Evolutionary conservation across 2,888 invertebrate genomes (phyloP).

Genomic region (Geotrupes spiniger): DNA sequence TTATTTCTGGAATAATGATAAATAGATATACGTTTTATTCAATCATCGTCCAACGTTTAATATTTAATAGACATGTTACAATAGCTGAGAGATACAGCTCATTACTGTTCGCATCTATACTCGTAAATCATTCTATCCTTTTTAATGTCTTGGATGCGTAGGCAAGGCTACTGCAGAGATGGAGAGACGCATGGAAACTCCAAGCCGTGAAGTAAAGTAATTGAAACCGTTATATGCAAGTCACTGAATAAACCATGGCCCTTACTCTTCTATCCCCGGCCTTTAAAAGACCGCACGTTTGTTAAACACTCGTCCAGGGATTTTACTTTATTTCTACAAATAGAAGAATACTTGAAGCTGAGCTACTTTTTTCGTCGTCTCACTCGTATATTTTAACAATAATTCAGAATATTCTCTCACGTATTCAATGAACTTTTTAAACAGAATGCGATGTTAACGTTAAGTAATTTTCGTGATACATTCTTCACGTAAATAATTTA

Average conservation of each 20-base stretch:
- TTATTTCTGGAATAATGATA: too few relatives aligned
- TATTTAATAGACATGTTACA: constrained; percentile 35
- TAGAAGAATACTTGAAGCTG: not conserved
- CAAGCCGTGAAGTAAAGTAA: constrained; percentile 31
- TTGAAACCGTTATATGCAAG: constrained; percentile 41
- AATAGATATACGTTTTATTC: not conserved
- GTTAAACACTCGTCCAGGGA: constrained; percentile 29
- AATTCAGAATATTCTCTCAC: too few relatives aligned
- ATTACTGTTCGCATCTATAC: constrained; percentile 2
- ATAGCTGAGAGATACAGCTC: constrained; percentile 10
- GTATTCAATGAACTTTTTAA: too few relatives aligned
- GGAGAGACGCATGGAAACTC: too few relatives aligned
- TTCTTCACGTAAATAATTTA: too few relatives aligned
- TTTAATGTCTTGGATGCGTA: constrained; percentile 9
- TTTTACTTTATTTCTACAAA: constrained; percentile 16
- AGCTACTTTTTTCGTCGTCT: not conserved
- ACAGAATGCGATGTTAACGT: too few relatives aligned
- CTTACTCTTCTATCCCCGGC: constrained; percentile 33
- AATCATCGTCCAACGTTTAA: constrained; percentile 14
- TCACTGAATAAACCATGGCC: constrained; percentile 45
- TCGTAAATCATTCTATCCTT: constrained; percentile 11
- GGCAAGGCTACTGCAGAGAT: not conserved
- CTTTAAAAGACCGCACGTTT: constrained; percentile 41
- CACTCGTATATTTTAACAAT: not conserved
- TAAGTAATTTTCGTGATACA: too few relatives aligned